Conservation (phyloP, 2,888 invertebrate species). For the Holacanthella duospinosa region DNA sequence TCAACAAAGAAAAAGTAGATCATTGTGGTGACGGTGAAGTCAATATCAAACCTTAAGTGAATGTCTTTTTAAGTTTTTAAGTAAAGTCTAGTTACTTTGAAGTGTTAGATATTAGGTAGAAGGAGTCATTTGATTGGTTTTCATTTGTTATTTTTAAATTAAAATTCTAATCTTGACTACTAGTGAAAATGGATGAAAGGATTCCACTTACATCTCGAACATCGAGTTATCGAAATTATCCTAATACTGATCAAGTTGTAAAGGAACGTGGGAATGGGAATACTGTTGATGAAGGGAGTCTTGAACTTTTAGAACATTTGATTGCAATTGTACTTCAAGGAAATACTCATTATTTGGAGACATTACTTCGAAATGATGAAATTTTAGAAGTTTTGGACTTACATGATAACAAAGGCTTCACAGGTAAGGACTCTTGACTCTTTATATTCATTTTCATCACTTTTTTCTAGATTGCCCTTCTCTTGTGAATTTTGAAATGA, state of each 20-base stretch:
- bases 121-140: too few species aligned
- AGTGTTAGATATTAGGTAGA: too few species aligned
- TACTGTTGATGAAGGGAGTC: slow-evolving; percentile 5
- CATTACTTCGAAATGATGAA: slow-evolving; percentile 8
- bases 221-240: background rate
- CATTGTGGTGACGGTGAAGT: too few species aligned
- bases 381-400: slow-evolving; percentile 9
- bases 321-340: slow-evolving; percentile 7
- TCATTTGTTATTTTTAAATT: background rate
- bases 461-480: too few species aligned
- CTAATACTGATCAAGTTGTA: background rate
- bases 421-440: too few species aligned
- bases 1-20: too few species aligned
- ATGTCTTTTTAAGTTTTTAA: too few species aligned
- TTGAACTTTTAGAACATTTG: slow-evolving; percentile 7
- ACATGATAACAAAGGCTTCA: slow-evolving; percentile 13
- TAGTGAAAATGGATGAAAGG: background rate
- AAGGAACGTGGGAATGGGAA: background rate
- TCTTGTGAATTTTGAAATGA: too few species aligned
- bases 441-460: too few species aligned
- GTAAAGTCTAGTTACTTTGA: too few species aligned
- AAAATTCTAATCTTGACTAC: background rate
- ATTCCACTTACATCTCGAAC: background rate
- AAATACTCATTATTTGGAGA: slow-evolving; percentile 3
- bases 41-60: too few species aligned